Percentiles rank a stretch among this genome's conserved stretches.
Evolutionary conservation across 2,797 vertebrate species (phyloP).

Genomic region (Euthynnus affinis): DNA sequence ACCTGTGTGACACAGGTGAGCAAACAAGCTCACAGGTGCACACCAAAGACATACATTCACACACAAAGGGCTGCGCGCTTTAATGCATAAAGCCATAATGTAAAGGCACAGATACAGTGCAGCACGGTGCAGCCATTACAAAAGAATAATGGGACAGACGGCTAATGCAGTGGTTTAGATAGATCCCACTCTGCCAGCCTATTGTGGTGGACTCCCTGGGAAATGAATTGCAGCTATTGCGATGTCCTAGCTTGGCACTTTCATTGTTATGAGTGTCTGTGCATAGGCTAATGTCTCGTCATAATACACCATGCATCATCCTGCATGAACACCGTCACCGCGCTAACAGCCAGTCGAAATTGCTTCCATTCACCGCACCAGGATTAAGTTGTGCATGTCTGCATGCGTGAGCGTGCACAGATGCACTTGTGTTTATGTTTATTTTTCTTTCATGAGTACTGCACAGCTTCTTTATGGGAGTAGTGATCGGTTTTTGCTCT

Average conservation of each 20-base stretch:
- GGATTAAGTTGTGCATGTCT: slow-evolving; percentile 27
- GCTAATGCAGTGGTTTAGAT: slow-evolving; percentile 65
- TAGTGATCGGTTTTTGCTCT: slow-evolving; percentile 7
- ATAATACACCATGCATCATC: slow-evolving; percentile 76
- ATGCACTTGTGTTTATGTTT: slow-evolving; percentile 34
- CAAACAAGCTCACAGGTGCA: slow-evolving; percentile 49
- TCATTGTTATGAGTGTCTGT: slow-evolving; percentile 77
- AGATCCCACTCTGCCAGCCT: slow-evolving; percentile 60
- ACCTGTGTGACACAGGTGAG: slow-evolving; percentile 55
- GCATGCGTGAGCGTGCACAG: slow-evolving; percentile 3
- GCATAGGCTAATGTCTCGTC: slow-evolving; percentile 73
- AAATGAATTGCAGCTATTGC: slow-evolving; percentile 80
- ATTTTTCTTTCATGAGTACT: not conserved
- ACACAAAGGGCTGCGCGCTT: slow-evolving; percentile 45
- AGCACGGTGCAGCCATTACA: slow-evolving; percentile 58
- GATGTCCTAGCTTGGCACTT: slow-evolving; percentile 74
- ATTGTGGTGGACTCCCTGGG: slow-evolving; percentile 67
- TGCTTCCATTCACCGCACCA: slow-evolving; percentile 26
- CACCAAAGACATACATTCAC: slow-evolving; percentile 52
- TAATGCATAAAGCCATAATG: slow-evolving; percentile 53
- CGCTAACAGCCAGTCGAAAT: slow-evolving; percentile 50
- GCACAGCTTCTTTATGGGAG: not conserved
- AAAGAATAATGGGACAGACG: slow-evolving; percentile 68
- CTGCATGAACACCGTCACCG: slow-evolving; percentile 30
- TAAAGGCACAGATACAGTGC: slow-evolving; percentile 47